Evolutionary conservation across 2,888 invertebrate genomes (phyloP).

Genomic region (Eristalis tenax): DNA sequence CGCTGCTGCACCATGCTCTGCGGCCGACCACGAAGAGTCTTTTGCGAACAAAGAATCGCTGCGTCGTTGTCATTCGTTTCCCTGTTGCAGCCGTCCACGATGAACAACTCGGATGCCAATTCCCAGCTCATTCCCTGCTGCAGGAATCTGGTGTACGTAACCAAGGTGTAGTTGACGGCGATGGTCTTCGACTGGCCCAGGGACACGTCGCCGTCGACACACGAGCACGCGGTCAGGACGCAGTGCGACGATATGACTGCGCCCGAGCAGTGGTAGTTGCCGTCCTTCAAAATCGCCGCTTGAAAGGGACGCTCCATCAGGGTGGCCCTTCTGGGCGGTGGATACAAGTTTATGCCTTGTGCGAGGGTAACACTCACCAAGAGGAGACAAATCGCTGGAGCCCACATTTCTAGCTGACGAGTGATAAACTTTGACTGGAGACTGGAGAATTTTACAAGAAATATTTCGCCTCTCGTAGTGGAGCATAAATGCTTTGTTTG

Average conservation of each 20-base stretch:
- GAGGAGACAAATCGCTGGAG: neutral
- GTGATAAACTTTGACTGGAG: neutral
- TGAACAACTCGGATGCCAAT: neutral
- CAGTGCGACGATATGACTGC: conserved; percentile 15
- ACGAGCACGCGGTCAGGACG: conserved; percentile 41
- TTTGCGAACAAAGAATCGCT: conserved; percentile 16
- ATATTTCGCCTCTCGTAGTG: neutral
- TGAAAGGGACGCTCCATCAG: conserved; percentile 35
- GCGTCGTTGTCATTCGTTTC: conserved; percentile 23
- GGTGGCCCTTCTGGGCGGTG: conserved; percentile 26
- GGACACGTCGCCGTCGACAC: neutral
- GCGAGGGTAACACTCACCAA: neutral
- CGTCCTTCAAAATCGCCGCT: conserved; percentile 28
- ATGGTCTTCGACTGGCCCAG: neutral
- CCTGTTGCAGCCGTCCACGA: conserved; percentile 11
- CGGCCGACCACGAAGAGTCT: neutral
- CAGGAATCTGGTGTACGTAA: neutral
- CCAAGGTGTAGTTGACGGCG: neutral
- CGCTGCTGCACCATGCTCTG: neutral
- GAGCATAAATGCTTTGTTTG: neutral
- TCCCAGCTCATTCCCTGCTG: neutral
- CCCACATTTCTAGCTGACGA: neutral
- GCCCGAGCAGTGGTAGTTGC: conserved; percentile 1
- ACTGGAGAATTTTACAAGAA: neutral
- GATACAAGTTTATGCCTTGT: neutral